These are phyloP conservation scores for Rotaria magnacalcarata DNA, from an alignment of 2,888 invertebrate species.

Conservation along the genomic window DNA sequence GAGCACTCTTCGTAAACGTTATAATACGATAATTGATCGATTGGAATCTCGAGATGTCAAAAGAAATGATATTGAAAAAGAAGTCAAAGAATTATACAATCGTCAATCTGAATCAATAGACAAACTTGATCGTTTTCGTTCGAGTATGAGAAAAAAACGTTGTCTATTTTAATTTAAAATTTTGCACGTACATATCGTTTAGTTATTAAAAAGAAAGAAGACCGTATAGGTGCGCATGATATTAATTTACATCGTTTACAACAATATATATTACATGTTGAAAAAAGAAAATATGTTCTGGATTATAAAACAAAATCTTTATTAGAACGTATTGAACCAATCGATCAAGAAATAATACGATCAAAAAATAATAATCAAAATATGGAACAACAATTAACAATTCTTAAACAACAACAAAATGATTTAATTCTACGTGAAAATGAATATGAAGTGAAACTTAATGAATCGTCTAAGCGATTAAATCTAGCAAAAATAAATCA, in stretches of 20 bases:
- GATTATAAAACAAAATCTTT: conserved; percentile 35
- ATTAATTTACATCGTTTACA: conserved; percentile 13
- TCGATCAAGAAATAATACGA: neutral
- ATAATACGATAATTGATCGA: conserved; percentile 2
- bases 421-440: neutral
- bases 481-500: neutral
- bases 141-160: neutral
- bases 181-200: neutral
- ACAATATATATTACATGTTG: conserved; percentile 33
- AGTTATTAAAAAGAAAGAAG: conserved; percentile 35
- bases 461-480: neutral
- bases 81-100: conserved; percentile 1
- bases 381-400: conserved; percentile 21
- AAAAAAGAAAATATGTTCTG: conserved; percentile 33
- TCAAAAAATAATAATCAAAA: neutral
- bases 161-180: no score
- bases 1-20: conserved; percentile 15
- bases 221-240: conserved; percentile 6
- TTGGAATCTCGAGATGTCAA: neutral
- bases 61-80: neutral
- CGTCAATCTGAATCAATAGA: neutral
- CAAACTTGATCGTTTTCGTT: neutral
- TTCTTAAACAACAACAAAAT: conserved; percentile 24
- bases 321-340: conserved; percentile 34
- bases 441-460: neutral